Conservation (phyloP, 2,888 invertebrate species). For the Falcaria lacertinaria region DNA sequence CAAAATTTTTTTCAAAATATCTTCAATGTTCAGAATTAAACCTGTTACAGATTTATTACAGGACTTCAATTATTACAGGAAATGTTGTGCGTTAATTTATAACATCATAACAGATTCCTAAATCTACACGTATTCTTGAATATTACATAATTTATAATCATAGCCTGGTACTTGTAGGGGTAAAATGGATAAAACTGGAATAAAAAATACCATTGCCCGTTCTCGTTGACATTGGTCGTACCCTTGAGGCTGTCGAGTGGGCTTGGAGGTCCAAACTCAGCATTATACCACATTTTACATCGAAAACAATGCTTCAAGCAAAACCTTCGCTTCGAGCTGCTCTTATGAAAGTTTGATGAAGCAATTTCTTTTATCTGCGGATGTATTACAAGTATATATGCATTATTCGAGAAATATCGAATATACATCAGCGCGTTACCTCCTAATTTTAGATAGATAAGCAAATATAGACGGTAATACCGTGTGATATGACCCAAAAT, state of each 20-base stretch:
- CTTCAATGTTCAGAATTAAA: too few relatives aligned
- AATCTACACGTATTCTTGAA: too few relatives aligned
- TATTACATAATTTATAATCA: too few relatives aligned
- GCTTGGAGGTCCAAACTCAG: constrained; percentile 38
- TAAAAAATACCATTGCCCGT: neutral
- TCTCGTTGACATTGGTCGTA: neutral
- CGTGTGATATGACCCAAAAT: neutral
- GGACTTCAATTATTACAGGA: too few relatives aligned
- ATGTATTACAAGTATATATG: constrained; percentile 14
- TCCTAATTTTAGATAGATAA: too few relatives aligned
- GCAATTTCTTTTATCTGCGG: constrained; percentile 31
- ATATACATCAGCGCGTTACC: too few relatives aligned
- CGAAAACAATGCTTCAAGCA: constrained; percentile 43
- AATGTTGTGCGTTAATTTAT: too few relatives aligned
- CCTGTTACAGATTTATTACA: too few relatives aligned
- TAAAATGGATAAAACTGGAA: neutral
- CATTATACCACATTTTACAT: constrained; percentile 41
- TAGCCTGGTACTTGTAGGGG: too few relatives aligned
- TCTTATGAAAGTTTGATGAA: constrained; percentile 42
- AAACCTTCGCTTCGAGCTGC: constrained; percentile 33
- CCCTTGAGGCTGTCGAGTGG: constrained; percentile 25
- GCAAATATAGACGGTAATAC: neutral
- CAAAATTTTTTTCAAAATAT: too few relatives aligned
- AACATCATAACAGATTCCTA: too few relatives aligned
- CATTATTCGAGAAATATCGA: too few relatives aligned